Base-by-base conservation (phyloP, 2,113 vertebrate species). In the Ranitomeya variabilis region DNA sequence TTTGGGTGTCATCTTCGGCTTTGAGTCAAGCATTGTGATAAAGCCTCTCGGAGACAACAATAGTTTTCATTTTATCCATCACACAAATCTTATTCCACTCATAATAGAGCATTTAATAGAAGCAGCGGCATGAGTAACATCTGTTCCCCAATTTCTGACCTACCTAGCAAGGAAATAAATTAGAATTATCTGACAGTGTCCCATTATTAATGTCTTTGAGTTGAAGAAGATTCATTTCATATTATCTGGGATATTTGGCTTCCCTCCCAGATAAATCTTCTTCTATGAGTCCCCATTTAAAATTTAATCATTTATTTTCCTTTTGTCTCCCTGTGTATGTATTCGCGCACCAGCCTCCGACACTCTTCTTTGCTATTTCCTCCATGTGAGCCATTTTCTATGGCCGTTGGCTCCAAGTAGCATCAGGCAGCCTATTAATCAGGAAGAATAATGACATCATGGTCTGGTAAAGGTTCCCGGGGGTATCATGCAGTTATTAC, bases 121-220 rank as follows among this genome's bases (percentile, higher is more conserved):
- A 93, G 91, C 92, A 92, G 91, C 93, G 93, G 93, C 92, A 91
- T 93, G 77, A 91, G 91, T 91, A 95, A 95, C 94, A 96, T 95
- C 95, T 96, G 95, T 91, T 95, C 90, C 86, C 55, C 79, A 55
- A 37, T 90, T 92, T 92, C 91, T 92, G 92, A 92, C 92, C 86
- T 93, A 94, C 91, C 94, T 93, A 89, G 90, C 93, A 93, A 94
- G 95, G 94, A 94, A 96, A 96, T 96, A 95, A 95, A 96, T 96
- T 95, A 95, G 92, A 92, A 92, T 91, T 90, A 94, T 92, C 90
- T 95, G 94, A 93, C 91, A 91, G 91, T 86, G 92, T 90, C 91
- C 91, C 8, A 0, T 95, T 95, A 95, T 95, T 95, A 95, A 94
- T 94, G 94, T 92, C 90, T 92, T 92, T 57, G 90, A 92, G 91